Conservation (phyloP, 2,888 invertebrate genomes). For the Epinotia ramella region DNA sequence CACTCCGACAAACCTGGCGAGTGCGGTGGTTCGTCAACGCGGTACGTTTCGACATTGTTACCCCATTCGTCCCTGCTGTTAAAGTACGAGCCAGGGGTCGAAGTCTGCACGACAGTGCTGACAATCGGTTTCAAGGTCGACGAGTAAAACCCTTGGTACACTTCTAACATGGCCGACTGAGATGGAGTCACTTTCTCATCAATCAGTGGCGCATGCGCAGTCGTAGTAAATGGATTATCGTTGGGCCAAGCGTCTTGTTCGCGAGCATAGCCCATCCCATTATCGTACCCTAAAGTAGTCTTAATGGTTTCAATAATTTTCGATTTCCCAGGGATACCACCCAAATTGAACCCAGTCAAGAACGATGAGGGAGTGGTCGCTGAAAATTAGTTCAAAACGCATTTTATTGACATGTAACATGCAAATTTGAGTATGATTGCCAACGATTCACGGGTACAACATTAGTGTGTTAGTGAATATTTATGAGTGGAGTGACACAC, state of each 20-base stretch:
- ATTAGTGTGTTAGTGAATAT: constrained; percentile 51
- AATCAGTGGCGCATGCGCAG: constrained; percentile 74
- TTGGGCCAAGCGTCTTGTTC: constrained; percentile 81
- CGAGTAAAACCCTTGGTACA: constrained; percentile 81
- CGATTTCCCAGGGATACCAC: constrained; percentile 79
- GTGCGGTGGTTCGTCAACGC: constrained; percentile 83
- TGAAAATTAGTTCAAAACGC: constrained; percentile 75
- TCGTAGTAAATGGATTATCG: constrained; percentile 82
- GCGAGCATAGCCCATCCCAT: constrained; percentile 71
- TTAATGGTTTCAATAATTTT: constrained; percentile 82
- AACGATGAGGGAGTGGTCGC: constrained; percentile 79
- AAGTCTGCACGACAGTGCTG: constrained; percentile 69
- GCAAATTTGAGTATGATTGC: constrained; percentile 54
- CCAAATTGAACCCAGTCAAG: constrained; percentile 65
- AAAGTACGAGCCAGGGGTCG: constrained; percentile 68
- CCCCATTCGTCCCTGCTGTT: constrained; percentile 80
- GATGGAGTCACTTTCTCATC: constrained; percentile 80
- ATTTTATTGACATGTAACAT: constrained; percentile 70
- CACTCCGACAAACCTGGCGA: constrained; percentile 84
- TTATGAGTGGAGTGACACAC: constrained; percentile 37
- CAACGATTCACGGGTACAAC: constrained; percentile 51
- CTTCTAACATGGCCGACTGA: constrained; percentile 82
- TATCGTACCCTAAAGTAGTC: constrained; percentile 80
- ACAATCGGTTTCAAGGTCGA: constrained; percentile 79
- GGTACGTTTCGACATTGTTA: constrained; percentile 80